Conservation (phyloP, 2,888 invertebrate species). For the Drosophila aldrichi region DNA sequence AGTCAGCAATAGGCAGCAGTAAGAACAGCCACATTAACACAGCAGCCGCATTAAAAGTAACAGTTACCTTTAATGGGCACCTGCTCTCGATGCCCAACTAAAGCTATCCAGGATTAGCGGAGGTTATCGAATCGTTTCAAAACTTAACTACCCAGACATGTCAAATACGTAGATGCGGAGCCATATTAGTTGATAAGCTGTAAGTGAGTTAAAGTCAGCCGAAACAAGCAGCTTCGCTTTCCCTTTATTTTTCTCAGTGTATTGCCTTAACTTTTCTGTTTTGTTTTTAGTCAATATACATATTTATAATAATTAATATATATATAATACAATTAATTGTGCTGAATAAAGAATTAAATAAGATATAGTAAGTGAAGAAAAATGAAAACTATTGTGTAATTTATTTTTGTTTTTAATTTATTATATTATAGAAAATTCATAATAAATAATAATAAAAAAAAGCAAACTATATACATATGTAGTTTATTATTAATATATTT, state of each 20-base stretch:
- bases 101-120: neutral
- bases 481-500: no score
- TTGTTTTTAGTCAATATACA: no score
- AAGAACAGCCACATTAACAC: conserved; percentile 21
- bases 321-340: no score
- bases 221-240: neutral
- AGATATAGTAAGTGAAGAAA: no score
- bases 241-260: no score
- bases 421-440: no score
- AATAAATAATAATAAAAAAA: no score
- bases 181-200: neutral
- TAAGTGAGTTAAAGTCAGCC: neutral
- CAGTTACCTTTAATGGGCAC: conserved; percentile 18
- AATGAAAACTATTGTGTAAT: no score
- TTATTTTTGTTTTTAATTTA: no score
- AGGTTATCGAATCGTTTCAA: neutral
- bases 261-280: neutral
- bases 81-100: conserved; percentile 10
- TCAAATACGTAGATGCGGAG: neutral
- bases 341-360: no score
- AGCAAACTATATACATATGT: no score
- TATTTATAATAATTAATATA: no score
- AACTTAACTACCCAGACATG: neutral
- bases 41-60: conserved; percentile 14
- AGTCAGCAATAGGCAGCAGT: conserved; percentile 13